phyloP scores from a whole-genome alignment of 1,140 invertebrate genomes.

The Eumeta japonica region DNA sequence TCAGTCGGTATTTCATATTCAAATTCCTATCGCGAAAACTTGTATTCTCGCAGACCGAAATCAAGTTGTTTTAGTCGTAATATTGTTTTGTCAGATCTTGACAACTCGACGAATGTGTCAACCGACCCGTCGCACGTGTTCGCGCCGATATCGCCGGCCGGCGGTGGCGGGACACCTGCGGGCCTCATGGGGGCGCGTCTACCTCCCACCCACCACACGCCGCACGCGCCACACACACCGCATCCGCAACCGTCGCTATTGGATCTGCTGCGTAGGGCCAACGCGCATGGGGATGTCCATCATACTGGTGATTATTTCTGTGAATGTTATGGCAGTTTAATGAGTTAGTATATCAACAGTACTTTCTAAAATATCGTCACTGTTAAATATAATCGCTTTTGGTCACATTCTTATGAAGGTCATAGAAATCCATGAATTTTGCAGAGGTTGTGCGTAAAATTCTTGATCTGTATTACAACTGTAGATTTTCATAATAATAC shows the following conservation, averaged over 20 bases:
- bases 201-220: no score
- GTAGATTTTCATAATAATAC: no score
- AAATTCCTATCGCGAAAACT: not conserved
- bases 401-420: no score
- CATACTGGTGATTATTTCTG: no score
- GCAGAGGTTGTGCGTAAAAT: no score
- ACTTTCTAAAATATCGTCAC: no score
- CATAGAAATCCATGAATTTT: no score
- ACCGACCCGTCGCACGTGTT: constrained; percentile 60
- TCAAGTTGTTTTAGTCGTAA: not conserved
- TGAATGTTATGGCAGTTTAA: no score
- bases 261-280: constrained; percentile 60
- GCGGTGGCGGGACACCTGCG: constrained; percentile 27
- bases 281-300: constrained; percentile 14
- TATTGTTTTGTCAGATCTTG: constrained; percentile 20
- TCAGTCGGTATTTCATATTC: not conserved
- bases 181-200: no score
- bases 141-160: constrained; percentile 64
- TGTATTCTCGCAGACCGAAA: not conserved
- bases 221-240: constrained; percentile 13
- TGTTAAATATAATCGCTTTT: no score
- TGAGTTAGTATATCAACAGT: no score
- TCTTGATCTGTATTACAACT: no score
- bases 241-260: constrained; percentile 35
- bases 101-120: constrained; percentile 44